Percentiles rank a stretch among this genome's conserved stretches.
phyloP scores from a whole-genome alignment of 2,113 vertebrate genomes.

The Eulemur macaco region DNA sequence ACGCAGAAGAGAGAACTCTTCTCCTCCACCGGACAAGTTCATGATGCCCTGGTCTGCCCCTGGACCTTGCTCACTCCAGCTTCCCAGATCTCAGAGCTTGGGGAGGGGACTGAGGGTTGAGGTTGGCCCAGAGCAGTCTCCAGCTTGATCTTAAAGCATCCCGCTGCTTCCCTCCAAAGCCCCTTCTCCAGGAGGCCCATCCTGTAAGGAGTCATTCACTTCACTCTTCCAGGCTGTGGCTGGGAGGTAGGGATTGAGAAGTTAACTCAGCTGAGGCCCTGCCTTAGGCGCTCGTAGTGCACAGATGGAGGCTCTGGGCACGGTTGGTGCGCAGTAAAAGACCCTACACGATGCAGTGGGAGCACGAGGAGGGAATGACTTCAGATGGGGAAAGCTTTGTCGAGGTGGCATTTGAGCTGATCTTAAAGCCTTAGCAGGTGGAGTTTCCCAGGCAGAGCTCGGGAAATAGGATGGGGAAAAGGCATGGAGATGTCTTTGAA shows the following conservation, averaged over 20 bases:
- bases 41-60: neutral
- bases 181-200: neutral
- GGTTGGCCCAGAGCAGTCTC: neutral
- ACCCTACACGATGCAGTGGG: neutral
- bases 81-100: neutral
- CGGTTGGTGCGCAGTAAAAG: neutral
- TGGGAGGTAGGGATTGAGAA: neutral
- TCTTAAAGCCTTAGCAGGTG: neutral
- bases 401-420: neutral
- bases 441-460: neutral
- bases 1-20: neutral
- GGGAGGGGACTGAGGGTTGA: neutral
- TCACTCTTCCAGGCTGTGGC: neutral
- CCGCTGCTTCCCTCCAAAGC: neutral
- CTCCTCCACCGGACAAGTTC: neutral
- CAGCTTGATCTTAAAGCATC: neutral
- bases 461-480: neutral
- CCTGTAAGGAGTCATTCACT: neutral
- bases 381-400: neutral
- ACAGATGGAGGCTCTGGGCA: neutral
- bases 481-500: neutral
- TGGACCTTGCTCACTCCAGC: neutral
- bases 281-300: neutral
- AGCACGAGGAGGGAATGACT: neutral
- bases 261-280: neutral